Percentiles rank a stretch among this genome's conserved stretches.
phyloP scores from a whole-genome alignment of 92 coral and sea anemone genomes.

The Umimayanthus kanabou region DNA sequence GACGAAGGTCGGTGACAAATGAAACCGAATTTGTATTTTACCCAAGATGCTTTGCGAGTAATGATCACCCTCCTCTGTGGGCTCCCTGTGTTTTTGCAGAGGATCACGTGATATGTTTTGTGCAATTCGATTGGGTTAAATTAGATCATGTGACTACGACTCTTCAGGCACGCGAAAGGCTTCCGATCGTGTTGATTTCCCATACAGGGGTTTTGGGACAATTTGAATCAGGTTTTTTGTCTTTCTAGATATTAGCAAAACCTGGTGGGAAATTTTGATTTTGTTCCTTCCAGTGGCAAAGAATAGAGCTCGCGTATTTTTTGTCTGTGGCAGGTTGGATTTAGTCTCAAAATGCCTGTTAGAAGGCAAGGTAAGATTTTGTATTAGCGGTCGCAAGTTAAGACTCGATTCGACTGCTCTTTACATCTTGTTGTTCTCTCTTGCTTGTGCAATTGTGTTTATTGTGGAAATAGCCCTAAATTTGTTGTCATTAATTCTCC shows the following conservation, averaged over 20 bases:
- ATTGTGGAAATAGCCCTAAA: constrained; percentile 30
- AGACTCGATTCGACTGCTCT: constrained; percentile 39
- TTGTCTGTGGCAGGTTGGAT: constrained; percentile 31
- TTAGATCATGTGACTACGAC: constrained; percentile 68
- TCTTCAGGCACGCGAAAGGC: constrained; percentile 92
- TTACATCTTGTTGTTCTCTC: constrained; percentile 10
- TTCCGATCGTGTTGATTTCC: constrained; percentile 70
- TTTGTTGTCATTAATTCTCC: constrained; percentile 41
- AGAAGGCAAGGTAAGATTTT: constrained; percentile 89
- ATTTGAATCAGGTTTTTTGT: constrained; percentile 20
- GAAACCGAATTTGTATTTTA: too few relatives aligned
- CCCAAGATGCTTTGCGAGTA: too few relatives aligned
- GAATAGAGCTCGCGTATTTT: constrained; percentile 5
- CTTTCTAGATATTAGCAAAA: not conserved
- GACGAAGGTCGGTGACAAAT: too few relatives aligned
- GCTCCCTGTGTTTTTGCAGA: too few relatives aligned
- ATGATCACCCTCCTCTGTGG: too few relatives aligned
- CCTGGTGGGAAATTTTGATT: constrained; percentile 17
- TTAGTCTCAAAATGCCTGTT: constrained; percentile 85
- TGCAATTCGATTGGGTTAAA: constrained; percentile 3
- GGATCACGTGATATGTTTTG: not conserved
- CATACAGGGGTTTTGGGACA: constrained; percentile 27
- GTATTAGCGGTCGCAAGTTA: constrained; percentile 17
- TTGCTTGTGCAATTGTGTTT: constrained; percentile 37
- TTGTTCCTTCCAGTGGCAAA: constrained; percentile 2